phyloP scores from a whole-genome alignment of 2,888 invertebrate species.

The Drosophila atripex region DNA sequence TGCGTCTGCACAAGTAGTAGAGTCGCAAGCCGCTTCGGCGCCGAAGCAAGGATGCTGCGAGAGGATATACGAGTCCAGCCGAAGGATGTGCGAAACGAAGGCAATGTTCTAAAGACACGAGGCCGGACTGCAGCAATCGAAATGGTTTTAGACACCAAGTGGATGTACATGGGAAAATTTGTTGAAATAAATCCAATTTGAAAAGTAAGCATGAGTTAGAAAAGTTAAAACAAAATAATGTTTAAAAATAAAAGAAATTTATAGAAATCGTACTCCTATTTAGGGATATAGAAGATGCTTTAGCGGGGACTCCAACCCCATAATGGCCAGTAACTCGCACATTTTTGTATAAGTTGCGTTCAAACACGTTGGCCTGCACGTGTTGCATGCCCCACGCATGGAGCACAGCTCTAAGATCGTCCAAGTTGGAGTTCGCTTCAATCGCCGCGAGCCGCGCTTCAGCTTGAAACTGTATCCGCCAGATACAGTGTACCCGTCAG shows the following conservation, averaged over 20 bases:
- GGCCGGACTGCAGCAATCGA: slow-evolving; percentile 21
- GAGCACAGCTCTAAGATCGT: slow-evolving; percentile 4
- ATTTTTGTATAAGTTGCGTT: slow-evolving; percentile 43
- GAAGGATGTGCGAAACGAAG: slow-evolving; percentile 21
- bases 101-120: slow-evolving; percentile 39
- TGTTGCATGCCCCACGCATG: slow-evolving; percentile 8
- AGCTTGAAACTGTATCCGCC: slow-evolving; percentile 23
- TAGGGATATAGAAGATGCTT: slow-evolving; percentile 1
- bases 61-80: slow-evolving; percentile 4
- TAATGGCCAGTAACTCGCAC: not conserved
- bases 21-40: slow-evolving; percentile 15
- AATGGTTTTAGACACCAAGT: slow-evolving; percentile 55
- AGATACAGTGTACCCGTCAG: slow-evolving; percentile 1
- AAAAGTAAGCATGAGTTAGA: not conserved
- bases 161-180: slow-evolving; percentile 24
- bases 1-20: slow-evolving; percentile 52
- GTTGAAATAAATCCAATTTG: not conserved
- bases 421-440: slow-evolving; percentile 53
- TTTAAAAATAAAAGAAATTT: not conserved
- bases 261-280: not conserved
- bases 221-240: not conserved
- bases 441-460: slow-evolving; percentile 61
- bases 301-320: slow-evolving; percentile 56
- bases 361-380: slow-evolving; percentile 8
- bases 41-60: slow-evolving; percentile 35